phyloP scores from a whole-genome alignment of 2,113 vertebrate species.

The Passer domesticus region DNA sequence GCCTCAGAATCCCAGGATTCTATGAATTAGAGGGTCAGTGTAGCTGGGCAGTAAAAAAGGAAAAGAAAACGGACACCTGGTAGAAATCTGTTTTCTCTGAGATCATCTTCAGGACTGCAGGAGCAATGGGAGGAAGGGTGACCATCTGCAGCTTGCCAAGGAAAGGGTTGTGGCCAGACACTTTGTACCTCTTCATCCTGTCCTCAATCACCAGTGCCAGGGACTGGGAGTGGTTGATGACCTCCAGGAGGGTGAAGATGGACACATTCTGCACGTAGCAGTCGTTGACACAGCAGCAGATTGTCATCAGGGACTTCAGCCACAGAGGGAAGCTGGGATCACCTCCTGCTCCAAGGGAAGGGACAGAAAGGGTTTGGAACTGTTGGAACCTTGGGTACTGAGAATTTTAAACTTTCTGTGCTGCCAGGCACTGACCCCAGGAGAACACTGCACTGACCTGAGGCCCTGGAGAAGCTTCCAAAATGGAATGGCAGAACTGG shows the following conservation, averaged over 20 bases:
- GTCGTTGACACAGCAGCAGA: constrained; percentile 89
- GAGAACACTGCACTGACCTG: background rate
- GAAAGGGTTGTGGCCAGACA: constrained; percentile 81
- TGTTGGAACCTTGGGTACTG: background rate
- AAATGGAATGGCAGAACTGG: background rate
- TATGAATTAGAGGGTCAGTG: background rate
- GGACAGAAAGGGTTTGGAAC: background rate
- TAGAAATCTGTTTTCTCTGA: constrained; percentile 92
- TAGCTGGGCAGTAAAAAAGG: background rate
- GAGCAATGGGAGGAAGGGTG: constrained; percentile 88
- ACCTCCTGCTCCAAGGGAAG: constrained; percentile 55
- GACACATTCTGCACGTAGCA: constrained; percentile 88
- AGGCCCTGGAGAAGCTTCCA: background rate
- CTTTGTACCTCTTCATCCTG: constrained; percentile 86
- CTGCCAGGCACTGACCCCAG: background rate
- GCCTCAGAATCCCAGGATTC: background rate
- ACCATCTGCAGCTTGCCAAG: constrained; percentile 93
- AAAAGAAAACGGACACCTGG: constrained; percentile 74
- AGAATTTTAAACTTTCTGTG: accelerated
- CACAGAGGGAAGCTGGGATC: constrained; percentile 80
- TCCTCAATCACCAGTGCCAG: constrained; percentile 92
- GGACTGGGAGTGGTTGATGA: constrained; percentile 95
- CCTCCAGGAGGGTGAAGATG: constrained; percentile 89
- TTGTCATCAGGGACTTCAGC: constrained; percentile 90
- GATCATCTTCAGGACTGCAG: constrained; percentile 79